Percentiles rank a stretch among this genome's conserved stretches.
Evolutionary conservation across 2,797 vertebrate species (phyloP).

Genomic region (Hippoglossus hippoglossus): DNA sequence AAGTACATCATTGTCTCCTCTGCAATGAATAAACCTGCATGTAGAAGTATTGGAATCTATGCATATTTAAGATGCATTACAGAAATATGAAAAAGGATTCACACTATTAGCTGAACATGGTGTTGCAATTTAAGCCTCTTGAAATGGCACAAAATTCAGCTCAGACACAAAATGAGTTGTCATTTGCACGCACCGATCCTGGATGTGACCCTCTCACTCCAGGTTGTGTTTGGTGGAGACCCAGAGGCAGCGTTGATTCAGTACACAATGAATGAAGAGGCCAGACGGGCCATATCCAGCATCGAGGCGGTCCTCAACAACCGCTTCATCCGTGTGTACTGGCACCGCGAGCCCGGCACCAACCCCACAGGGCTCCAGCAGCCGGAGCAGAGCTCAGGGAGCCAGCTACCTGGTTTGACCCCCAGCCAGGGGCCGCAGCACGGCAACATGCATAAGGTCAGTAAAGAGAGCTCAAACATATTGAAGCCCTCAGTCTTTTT

Average conservation of each 20-base stretch:
- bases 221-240: constrained; percentile 97
- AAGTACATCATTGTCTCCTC: background rate
- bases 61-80: no score
- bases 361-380: constrained; percentile 62
- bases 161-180: background rate
- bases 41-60: no score
- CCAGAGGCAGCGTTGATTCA: constrained; percentile 96
- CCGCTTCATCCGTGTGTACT: constrained; percentile 95
- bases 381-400: constrained; percentile 81
- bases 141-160: background rate
- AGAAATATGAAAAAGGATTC: background rate
- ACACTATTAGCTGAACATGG: background rate
- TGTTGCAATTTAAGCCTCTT: background rate
- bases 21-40: no score
- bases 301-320: constrained; percentile 96
- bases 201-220: background rate
- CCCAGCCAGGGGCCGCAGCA: constrained; percentile 73
- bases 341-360: constrained; percentile 89
- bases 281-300: constrained; percentile 94
- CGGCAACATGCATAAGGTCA: constrained; percentile 79
- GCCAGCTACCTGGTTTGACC: constrained; percentile 50
- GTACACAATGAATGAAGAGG: constrained; percentile 94
- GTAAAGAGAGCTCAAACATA: background rate
- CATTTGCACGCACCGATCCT: background rate
- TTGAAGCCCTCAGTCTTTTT: background rate